A percentile compares a stretch with the other conserved stretches of the same genome.
Conservation (phyloP, 2,113 vertebrate species). For the Chloropsis cyanopogon region DNA sequence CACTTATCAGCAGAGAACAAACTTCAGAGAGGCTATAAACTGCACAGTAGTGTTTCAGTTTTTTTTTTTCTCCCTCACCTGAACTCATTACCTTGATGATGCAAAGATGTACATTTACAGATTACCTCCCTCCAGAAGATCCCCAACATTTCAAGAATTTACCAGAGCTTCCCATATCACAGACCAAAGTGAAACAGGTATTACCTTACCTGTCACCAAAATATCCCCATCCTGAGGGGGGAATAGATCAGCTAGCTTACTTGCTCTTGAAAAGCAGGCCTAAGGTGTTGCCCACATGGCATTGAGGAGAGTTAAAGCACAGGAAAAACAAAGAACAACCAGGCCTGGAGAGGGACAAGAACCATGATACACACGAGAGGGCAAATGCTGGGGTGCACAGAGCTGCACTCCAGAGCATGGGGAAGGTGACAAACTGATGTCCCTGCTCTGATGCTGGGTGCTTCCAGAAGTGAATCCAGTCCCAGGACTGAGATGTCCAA, state of each 20-base stretch:
- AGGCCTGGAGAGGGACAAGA: background rate
- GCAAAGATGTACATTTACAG: background rate
- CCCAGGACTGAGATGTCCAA: background rate
- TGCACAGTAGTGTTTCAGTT: background rate
- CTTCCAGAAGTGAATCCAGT: background rate
- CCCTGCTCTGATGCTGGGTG: background rate
- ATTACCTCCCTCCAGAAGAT: background rate
- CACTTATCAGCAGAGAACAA: background rate
- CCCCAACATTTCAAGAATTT: background rate
- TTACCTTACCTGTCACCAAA: background rate
- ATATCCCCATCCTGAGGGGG: background rate
- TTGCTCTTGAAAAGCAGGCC: background rate
- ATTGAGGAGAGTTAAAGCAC: background rate
- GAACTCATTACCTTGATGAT: background rate
- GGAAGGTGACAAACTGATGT: background rate
- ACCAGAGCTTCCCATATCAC: background rate
- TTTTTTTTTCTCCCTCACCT: background rate
- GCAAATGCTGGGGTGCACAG: background rate
- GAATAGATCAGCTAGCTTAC: background rate
- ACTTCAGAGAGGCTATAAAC: background rate
- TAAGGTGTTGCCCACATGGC: background rate
- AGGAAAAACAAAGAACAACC: background rate
- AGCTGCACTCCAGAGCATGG: background rate
- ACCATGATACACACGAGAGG: fast-evolving
- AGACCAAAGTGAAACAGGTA: background rate